Evolutionary conservation across 2,797 vertebrate genomes (phyloP).

Genomic region (Parauchenoglanis punctatus): DNA sequence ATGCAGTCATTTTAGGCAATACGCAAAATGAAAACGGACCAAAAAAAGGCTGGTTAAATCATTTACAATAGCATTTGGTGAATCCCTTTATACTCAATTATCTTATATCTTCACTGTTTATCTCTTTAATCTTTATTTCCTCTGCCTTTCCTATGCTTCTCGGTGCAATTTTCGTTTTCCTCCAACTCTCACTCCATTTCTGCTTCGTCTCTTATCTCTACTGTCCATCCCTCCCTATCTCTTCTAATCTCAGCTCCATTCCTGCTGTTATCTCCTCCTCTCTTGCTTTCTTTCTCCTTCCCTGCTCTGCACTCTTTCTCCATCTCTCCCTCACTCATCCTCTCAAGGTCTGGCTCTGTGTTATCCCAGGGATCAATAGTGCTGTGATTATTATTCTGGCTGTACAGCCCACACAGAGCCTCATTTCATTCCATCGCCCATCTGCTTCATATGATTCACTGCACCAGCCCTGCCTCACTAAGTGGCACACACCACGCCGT

Average conservation of each 20-base stretch:
- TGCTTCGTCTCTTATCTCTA: constrained; percentile 31
- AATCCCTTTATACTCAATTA: not conserved
- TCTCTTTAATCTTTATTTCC: constrained; percentile 38
- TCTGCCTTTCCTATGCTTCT: not conserved
- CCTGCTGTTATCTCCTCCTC: constrained; percentile 13
- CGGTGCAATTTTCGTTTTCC: constrained; percentile 30
- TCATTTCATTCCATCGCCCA: constrained; percentile 66
- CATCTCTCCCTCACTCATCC: constrained; percentile 53
- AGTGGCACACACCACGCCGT: constrained; percentile 20
- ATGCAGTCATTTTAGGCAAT: not conserved
- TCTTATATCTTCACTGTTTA: not conserved
- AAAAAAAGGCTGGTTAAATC: not conserved
- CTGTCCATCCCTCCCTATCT: constrained; percentile 22
- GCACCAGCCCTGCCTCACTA: constrained; percentile 25
- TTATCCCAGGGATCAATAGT: constrained; percentile 72
- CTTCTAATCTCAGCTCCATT: constrained; percentile 27
- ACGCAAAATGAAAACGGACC: not conserved
- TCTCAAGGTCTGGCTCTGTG: constrained; percentile 65
- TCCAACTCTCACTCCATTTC: constrained; percentile 7
- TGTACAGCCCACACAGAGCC: constrained; percentile 61
- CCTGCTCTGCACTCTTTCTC: constrained; percentile 23
- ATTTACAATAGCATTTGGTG: not conserved
- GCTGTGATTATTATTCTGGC: constrained; percentile 75
- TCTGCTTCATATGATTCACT: constrained; percentile 44
- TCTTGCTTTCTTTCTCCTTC: constrained; percentile 1